These are phyloP conservation scores for Pegoplata infirma DNA, from an alignment of 2,888 invertebrate genomes.

Conservation along the genomic window DNA sequence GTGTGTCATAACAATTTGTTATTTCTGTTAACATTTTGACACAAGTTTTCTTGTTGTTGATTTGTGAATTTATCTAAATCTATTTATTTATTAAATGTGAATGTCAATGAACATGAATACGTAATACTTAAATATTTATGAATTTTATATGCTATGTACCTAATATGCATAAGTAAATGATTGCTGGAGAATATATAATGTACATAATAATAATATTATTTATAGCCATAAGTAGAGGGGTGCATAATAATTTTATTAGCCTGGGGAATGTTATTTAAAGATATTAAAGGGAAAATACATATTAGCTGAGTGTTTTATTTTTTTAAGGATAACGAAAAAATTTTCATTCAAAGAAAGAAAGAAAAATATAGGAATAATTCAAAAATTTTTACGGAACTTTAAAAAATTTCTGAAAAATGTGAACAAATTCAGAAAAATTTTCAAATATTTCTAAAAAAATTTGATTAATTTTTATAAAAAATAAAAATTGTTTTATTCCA, in stretches of 20 bases:
- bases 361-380: too few relatives aligned
- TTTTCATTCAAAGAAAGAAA: too few relatives aligned
- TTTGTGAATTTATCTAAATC: constrained; percentile 30
- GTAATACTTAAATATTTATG: constrained; percentile 7
- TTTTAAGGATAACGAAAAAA: too few relatives aligned
- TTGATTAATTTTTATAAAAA: too few relatives aligned
- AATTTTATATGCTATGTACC: too few relatives aligned
- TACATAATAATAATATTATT: constrained; percentile 36
- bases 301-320: neutral
- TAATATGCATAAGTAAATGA: constrained; percentile 29
- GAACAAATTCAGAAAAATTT: too few relatives aligned
- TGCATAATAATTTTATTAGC: constrained; percentile 50
- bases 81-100: constrained; percentile 1
- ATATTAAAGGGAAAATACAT: neutral
- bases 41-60: constrained; percentile 16
- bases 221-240: constrained; percentile 20
- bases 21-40: constrained; percentile 37
- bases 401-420: too few relatives aligned
- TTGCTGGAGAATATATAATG: constrained; percentile 39
- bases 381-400: too few relatives aligned
- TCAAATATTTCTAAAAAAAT: too few relatives aligned
- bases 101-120: constrained; percentile 30
- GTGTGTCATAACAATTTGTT: constrained; percentile 27
- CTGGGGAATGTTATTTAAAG: constrained; percentile 23
- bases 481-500: too few relatives aligned